Evolutionary conservation across 2,888 invertebrate genomes (phyloP), one percentile per base, ranked within the genome.

Genomic region (Geophilus truncorum): DNA sequence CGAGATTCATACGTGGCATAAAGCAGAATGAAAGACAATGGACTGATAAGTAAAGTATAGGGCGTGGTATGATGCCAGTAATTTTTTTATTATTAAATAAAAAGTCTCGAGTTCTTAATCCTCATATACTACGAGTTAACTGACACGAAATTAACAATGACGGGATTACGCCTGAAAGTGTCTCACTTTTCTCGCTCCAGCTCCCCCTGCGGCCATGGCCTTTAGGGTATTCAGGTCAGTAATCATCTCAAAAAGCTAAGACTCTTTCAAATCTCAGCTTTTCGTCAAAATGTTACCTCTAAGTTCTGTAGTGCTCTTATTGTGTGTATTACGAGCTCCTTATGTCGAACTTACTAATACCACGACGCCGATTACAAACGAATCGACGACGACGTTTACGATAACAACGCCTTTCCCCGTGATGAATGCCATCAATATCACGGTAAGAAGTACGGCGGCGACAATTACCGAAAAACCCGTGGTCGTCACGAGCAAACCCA

Each of bases 121-220:
- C 10, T n/a, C 40, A 40, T 40, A 10, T 62, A 62, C 21, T 62
- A 23, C 4, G 9, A 62, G 18, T 18, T 62, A 62, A 62, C 57
- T 62, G 57, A 62, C 57, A 62, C 57, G 23, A 62, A 62, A 62
- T 23, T 23, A 21, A 62, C 57, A 62, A 62, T 62, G 57, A 10
- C 23, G 7, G 21, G 40, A 40, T 62, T 62, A 62, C 57, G 23
- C 57, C 23, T 62, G 57, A 21, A 62, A 62, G n/a, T n/a, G 57
- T 62, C 57, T 62, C 57, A 62, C 57, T 62, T 62, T 62, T 62
- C 57, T 62, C 57, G 57, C 57, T 62, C 21, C 57, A 62, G 10
- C 10, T 62, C 57, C 18, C 57, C 57, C 57, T 18, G 57, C 57
- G 57, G 57, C 57, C 57, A 62, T 62, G 57, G 57, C 57, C 57